phyloP scores from a whole-genome alignment of 2,797 vertebrate genomes.

The Euphonia xanthogaster region DNA sequence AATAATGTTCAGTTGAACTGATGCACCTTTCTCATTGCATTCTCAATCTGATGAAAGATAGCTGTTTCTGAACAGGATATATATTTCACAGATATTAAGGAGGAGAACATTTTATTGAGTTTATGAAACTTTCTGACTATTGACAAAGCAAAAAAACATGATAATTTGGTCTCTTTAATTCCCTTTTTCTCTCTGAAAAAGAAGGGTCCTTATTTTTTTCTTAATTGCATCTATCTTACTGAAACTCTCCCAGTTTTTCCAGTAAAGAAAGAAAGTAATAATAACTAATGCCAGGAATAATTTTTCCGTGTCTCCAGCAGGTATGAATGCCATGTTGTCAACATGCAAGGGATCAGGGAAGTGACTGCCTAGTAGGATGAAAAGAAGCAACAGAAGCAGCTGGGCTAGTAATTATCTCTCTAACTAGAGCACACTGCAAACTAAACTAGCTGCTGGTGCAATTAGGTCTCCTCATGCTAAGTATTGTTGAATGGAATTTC shows the following conservation, averaged over 20 bases:
- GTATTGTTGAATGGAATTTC: conserved; percentile 19
- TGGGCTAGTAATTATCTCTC: conserved; percentile 13
- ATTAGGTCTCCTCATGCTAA: not conserved
- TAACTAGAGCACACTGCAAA: not conserved
- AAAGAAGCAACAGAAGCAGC: conserved; percentile 1
- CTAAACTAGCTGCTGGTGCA: not conserved
- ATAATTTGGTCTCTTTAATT: not conserved
- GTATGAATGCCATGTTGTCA: not conserved
- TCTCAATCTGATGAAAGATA: not conserved
- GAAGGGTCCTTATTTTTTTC: not conserved
- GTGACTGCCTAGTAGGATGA: not conserved
- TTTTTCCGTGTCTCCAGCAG: conserved; percentile 9
- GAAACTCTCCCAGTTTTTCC: not conserved
- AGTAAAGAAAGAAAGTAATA: not conserved
- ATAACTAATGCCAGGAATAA: conserved; percentile 1
- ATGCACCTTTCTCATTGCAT: not conserved
- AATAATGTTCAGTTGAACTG: not conserved
- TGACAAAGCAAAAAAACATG: conserved; percentile 6
- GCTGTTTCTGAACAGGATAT: not conserved
- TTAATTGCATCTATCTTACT: not conserved
- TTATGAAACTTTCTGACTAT: not conserved
- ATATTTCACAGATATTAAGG: not conserved
- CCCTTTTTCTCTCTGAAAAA: not conserved
- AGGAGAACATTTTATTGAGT: not conserved
- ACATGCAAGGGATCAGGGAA: conserved; percentile 11